Percentiles rank a stretch among this genome's conserved stretches.
phyloP scores from a whole-genome alignment of 2,797 vertebrate species.

The Enteromius afrohamiltoni region DNA sequence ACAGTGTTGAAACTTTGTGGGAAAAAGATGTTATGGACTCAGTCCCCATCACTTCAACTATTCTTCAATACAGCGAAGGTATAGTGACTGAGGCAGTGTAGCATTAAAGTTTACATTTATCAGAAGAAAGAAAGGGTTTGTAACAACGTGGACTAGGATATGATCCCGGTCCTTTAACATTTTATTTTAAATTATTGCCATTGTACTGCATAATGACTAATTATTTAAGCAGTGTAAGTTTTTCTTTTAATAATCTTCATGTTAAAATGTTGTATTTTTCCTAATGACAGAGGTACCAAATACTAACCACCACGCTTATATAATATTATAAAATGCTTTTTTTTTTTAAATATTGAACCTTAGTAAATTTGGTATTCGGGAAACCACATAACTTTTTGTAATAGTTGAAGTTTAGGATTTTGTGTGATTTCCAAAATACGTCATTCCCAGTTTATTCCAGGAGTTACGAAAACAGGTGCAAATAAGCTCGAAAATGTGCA shows the following conservation, averaged over 20 bases:
- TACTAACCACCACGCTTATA: neutral
- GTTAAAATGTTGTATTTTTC: neutral
- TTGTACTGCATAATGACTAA: neutral
- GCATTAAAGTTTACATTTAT: neutral
- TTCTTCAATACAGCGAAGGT: neutral
- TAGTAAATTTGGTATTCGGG: neutral
- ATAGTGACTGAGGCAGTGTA: neutral
- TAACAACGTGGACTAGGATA: neutral
- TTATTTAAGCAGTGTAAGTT: neutral
- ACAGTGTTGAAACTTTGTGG: neutral
- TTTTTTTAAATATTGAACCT: neutral
- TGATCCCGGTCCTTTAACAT: neutral
- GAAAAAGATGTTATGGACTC: neutral
- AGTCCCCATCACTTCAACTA: neutral
- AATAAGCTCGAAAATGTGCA: constrained; percentile 26
- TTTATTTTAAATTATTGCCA: neutral
- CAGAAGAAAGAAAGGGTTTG: neutral
- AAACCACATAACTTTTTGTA: neutral
- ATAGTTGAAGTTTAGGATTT: neutral
- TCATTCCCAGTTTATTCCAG: constrained; percentile 11
- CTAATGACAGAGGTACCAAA: neutral
- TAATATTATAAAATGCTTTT: neutral
- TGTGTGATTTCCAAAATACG: neutral
- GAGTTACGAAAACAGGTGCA: constrained; percentile 21
- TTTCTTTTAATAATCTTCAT: neutral